Conservation (phyloP, 1,140 invertebrate species). For the Drosophila sturtevanti region DNA sequence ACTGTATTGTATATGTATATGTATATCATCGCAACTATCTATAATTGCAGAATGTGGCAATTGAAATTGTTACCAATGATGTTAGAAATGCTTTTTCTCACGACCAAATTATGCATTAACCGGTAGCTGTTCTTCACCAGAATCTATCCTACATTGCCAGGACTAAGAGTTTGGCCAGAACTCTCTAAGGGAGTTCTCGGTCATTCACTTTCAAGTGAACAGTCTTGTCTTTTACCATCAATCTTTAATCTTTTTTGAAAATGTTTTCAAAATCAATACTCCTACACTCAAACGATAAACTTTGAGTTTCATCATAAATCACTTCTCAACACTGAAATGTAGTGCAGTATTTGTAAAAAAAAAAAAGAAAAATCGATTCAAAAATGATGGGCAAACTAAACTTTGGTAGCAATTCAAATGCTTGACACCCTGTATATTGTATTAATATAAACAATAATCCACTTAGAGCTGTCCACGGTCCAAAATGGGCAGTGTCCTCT, state of each 20-base stretch:
- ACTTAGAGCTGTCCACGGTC: constrained; percentile 50
- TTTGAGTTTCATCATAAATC: no score
- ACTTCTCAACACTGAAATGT: not conserved
- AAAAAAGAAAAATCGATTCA: no score
- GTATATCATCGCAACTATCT: constrained; percentile 19
- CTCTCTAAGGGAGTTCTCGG: not conserved
- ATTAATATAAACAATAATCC: constrained; percentile 44
- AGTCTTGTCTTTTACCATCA: not conserved
- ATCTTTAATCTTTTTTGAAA: not conserved
- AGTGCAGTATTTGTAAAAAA: not conserved
- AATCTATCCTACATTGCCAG: no score
- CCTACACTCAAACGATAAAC: no score
- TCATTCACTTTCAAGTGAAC: not conserved
- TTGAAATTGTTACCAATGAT: not conserved
- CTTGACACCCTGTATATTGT: constrained; percentile 22
- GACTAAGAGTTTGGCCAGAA: not conserved
- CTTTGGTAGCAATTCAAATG: not conserved
- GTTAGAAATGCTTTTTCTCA: no score
- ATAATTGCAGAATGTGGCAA: not conserved
- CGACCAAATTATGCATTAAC: no score
- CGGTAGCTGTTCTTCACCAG: no score
- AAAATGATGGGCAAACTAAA: not conserved
- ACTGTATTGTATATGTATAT: constrained; percentile 50
- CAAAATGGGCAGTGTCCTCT: constrained; percentile 47
- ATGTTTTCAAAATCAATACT: no score